phyloP scores from a whole-genome alignment of 1,140 invertebrate genomes.

The Ceratosolen solmsi region DNA sequence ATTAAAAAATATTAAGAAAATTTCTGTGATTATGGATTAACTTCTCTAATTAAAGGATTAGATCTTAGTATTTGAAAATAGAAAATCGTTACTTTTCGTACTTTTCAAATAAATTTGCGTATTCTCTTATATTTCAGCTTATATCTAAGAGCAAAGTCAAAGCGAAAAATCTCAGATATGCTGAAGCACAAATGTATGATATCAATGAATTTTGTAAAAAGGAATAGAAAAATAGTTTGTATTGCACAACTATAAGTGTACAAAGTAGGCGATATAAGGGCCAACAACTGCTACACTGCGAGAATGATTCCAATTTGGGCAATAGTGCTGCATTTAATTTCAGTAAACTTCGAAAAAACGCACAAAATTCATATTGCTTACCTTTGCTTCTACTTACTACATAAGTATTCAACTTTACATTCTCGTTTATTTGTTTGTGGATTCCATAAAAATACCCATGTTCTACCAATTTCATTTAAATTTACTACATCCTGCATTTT shows the following conservation, averaged over 20 bases:
- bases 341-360: slow-evolving; percentile 61
- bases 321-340: slow-evolving; percentile 66
- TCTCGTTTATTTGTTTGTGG: not conserved
- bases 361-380: slow-evolving; percentile 57
- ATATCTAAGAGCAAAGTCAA: not conserved
- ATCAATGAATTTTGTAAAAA: not conserved
- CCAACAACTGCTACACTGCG: slow-evolving; percentile 46
- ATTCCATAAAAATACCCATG: not conserved
- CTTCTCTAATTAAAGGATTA: too few species aligned
- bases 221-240: slow-evolving; percentile 25
- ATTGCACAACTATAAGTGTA: not conserved
- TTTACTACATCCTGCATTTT: not conserved
- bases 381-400: not conserved
- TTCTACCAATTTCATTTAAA: not conserved
- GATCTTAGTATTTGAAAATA: too few species aligned
- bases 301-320: slow-evolving; percentile 65
- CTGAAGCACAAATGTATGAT: too few species aligned
- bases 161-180: too few species aligned
- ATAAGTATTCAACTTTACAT: slow-evolving; percentile 16
- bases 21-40: too few species aligned
- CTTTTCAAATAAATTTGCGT: not conserved
- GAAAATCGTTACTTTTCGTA: not conserved
- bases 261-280: not conserved
- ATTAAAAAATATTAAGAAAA: too few species aligned
- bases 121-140: not conserved